These are phyloP conservation scores for Elaphurus davidianus DNA, from an alignment of 2,113 vertebrate genomes.

Conservation along the genomic window DNA sequence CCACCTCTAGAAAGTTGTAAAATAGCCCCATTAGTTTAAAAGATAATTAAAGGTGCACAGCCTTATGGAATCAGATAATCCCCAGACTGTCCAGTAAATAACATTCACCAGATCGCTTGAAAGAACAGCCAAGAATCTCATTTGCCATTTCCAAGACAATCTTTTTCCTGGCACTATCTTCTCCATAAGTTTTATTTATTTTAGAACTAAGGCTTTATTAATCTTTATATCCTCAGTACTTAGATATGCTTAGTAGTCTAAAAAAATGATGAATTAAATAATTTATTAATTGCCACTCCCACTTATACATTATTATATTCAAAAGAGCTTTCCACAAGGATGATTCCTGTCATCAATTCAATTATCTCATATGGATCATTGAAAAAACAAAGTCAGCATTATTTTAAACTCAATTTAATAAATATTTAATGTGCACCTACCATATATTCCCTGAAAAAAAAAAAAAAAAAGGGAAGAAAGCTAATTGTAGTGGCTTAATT, in stretches of 20 bases:
- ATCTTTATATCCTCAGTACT: not conserved
- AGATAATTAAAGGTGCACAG: not conserved
- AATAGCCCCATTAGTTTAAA: not conserved
- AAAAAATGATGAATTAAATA: not conserved
- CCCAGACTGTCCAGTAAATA: not conserved
- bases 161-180: not conserved
- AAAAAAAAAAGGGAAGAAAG: not conserved
- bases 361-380: not conserved
- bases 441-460: not conserved
- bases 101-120: not conserved
- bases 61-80: not conserved
- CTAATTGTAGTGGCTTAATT: not conserved
- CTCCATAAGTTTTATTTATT: not conserved
- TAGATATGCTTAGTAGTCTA: not conserved
- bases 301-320: not conserved
- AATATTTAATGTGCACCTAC: not conserved
- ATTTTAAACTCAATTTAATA: conserved; percentile 2
- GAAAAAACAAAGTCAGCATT: not conserved
- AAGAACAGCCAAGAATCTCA: not conserved
- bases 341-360: not conserved
- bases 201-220: not conserved
- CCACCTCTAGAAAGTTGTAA: not conserved
- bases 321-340: not conserved
- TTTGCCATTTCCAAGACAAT: not conserved
- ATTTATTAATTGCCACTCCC: not conserved